phyloP scores from a whole-genome alignment of 1,140 invertebrate genomes.

The Cotesia vestalis region DNA sequence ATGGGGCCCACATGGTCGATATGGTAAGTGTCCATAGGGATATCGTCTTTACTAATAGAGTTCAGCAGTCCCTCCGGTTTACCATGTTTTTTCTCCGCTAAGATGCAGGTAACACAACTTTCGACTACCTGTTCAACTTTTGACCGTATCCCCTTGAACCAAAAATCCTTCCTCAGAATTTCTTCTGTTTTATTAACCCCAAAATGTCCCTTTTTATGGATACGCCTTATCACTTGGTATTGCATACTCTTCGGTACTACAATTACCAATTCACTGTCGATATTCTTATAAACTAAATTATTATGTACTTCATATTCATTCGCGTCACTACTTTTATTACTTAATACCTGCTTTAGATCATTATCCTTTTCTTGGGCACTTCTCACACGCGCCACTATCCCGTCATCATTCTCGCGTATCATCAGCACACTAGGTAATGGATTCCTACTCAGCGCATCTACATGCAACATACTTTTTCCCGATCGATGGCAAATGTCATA shows the following conservation, averaged over 20 bases:
- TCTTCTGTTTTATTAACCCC: conserved; percentile 51
- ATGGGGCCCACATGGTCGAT: conserved; percentile 48
- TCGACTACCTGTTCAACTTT: conserved; percentile 41
- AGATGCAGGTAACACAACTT: conserved; percentile 52
- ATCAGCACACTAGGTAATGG: conserved; percentile 22
- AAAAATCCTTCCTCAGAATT: conserved; percentile 30
- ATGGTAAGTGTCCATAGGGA: conserved; percentile 40
- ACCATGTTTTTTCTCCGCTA: conserved; percentile 45
- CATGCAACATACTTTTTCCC: conserved; percentile 47
- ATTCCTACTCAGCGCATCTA: conserved; percentile 51
- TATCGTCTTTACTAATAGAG: conserved; percentile 43
- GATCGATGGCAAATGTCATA: conserved; percentile 45
- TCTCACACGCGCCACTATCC: too few relatives aligned
- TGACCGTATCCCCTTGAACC: conserved; percentile 13
- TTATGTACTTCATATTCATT: conserved; percentile 13
- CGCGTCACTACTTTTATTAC: conserved; percentile 26
- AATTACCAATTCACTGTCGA: conserved; percentile 14
- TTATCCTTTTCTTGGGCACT: too few relatives aligned
- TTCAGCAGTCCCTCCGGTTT: conserved; percentile 48
- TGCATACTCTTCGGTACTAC: conserved; percentile 40
- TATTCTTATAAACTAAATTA: conserved; percentile 17
- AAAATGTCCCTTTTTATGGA: conserved; percentile 54
- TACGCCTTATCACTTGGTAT: conserved; percentile 27
- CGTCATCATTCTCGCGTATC: conserved; percentile 6
- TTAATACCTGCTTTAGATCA: too few relatives aligned